Conservation (phyloP, 2,113 vertebrate genomes). For the Ciconia boyciana region DNA sequence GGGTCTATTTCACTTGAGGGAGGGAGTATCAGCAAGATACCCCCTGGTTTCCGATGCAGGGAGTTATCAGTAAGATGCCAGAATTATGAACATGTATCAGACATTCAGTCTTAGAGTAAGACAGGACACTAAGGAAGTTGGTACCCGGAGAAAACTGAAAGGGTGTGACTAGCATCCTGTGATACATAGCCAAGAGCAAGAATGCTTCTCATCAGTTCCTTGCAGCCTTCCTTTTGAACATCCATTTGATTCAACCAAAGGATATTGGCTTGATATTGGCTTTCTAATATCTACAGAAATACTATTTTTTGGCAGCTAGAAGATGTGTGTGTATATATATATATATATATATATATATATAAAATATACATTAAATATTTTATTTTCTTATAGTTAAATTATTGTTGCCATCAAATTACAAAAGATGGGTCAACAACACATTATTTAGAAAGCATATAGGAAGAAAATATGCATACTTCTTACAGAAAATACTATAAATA, state of each 20-base stretch:
- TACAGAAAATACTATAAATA: neutral
- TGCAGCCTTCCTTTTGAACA: neutral
- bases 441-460: neutral
- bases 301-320: neutral
- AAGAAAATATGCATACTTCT: neutral
- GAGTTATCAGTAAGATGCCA: neutral
- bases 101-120: neutral
- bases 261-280: neutral
- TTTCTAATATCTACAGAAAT: neutral
- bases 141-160: neutral
- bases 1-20: neutral
- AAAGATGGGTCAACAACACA: neutral
- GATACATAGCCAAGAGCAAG: neutral
- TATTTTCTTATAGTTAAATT: neutral
- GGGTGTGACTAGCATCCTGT: neutral
- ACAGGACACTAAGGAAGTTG: neutral
- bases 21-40: neutral
- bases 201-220: neutral
- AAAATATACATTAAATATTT: neutral
- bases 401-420: neutral
- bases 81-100: neutral
- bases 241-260: neutral
- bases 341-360: neutral
- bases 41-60: neutral
- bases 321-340: neutral